Base-by-base conservation (phyloP, 2,797 vertebrate species). In the Gymnoscopelus microlampas region DNA sequence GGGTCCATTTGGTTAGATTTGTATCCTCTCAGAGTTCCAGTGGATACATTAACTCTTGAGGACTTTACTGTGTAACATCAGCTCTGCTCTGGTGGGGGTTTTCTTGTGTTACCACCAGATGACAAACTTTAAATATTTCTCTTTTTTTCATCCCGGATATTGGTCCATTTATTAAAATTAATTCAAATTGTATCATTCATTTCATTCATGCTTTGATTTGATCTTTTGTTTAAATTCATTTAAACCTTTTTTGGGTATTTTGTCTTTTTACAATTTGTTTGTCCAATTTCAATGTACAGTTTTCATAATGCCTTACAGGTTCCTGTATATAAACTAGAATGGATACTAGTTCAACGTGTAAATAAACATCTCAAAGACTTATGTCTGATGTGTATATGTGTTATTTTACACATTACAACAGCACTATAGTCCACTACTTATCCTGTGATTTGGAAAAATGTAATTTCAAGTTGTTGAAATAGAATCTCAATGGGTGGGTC, bases 251-350 rank as follows among this genome's bases (percentile, higher is more conserved):
- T 10, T 53, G 60, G 8, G 19, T 73, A 65, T 53, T 12, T 0
- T 58, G n/a, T 53, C n/a, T n/a, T 48, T 70, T 50, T 47, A 3
- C 55, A 5, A 7, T 26, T 66, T n/a, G 57, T 19, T 59, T 54
- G 72, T 81, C 35, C 55, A 13, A 68, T 67, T 81, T 80, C 59
- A 62, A 24, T 84, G 85, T 88, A 87, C 73, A 86, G 78, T 68
- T 78, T 79, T 56, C 81, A 81, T 81, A 54, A 87, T 70, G 84
- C 84, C 84, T 88, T 87, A 88, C 77, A 81, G 76, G 77, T 77
- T 35, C 53, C 39, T 91, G 88, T 92, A 90, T 81, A 92, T 90
- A 88, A 86, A 83, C 77, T 89, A 89, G 82, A 84, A 79, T 72
- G 70, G 78, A 60, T 79, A 79, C 84, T 74, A 87, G 86, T 79